Conservation (phyloP, 2,888 invertebrate species). For the Sepioteuthis lessoniana region DNA sequence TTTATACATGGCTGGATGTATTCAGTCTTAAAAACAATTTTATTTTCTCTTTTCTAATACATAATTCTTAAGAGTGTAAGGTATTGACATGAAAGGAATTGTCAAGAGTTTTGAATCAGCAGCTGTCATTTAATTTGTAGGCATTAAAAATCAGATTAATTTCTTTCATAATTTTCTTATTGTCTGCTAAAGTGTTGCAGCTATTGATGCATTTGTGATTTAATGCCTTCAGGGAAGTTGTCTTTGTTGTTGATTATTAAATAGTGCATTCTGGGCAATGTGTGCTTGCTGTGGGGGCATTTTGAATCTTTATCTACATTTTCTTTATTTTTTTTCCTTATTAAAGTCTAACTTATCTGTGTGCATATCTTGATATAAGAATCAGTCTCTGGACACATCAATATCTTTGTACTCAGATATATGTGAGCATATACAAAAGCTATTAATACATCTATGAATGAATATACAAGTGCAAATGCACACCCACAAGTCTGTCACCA, state of each 20-base stretch:
- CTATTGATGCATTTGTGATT: conserved; percentile 7
- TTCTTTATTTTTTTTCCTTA: background rate
- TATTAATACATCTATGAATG: too few species aligned
- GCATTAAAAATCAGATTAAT: background rate
- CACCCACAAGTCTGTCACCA: too few species aligned
- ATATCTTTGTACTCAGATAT: too few species aligned
- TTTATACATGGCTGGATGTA: background rate
- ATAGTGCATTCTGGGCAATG: background rate
- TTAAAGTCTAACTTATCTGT: background rate
- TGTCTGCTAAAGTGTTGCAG: background rate
- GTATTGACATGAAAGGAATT: background rate
- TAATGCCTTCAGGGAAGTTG: background rate
- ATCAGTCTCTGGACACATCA: background rate
- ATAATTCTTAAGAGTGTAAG: background rate
- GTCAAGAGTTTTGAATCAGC: background rate
- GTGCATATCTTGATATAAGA: background rate
- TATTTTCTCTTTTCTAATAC: background rate
- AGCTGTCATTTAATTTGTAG: conserved; percentile 2
- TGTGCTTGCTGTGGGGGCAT: background rate
- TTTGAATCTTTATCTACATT: background rate
- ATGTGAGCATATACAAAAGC: too few species aligned
- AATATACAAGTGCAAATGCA: too few species aligned
- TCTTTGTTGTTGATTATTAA: background rate
- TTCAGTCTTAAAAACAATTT: too few species aligned
- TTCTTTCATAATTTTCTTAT: background rate